Conservation (phyloP, 53 echinoderm and acorn worm species). For the Patiria pectinifera region DNA sequence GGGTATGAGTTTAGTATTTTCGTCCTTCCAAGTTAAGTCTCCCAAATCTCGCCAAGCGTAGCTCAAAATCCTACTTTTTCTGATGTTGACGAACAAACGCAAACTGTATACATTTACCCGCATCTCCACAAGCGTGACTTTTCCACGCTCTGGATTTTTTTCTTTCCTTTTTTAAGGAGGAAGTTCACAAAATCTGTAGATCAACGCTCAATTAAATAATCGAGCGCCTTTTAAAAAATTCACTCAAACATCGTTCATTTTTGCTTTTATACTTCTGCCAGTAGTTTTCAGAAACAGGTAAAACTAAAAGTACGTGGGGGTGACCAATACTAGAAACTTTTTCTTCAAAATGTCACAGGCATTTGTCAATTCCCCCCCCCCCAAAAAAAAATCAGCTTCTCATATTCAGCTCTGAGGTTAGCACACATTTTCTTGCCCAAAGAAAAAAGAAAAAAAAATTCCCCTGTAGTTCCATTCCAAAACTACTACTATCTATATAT, state of each 20-base stretch:
- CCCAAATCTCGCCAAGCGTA: constrained; percentile 11
- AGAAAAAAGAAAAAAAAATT: background rate
- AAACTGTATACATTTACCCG: constrained; percentile 1
- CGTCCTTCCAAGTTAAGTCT: background rate
- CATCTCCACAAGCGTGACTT: constrained; percentile 12
- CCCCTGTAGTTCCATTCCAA: background rate
- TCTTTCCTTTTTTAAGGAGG: background rate
- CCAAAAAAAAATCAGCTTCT: too few relatives aligned
- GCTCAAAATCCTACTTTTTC: background rate
- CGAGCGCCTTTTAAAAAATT: too few relatives aligned
- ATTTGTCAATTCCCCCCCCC: too few relatives aligned
- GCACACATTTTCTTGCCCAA: background rate
- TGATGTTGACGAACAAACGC: background rate
- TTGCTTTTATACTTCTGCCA: background rate
- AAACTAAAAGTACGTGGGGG: too few relatives aligned
- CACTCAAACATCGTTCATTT: too few relatives aligned
- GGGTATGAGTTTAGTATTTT: too few relatives aligned
- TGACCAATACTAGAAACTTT: too few relatives aligned
- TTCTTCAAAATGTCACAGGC: too few relatives aligned
- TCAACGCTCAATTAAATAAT: too few relatives aligned
- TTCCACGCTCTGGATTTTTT: background rate
- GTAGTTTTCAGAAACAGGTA: too few relatives aligned
- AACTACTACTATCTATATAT: background rate
- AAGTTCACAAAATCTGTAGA: constrained; percentile 2
- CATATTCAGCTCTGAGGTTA: background rate